Evolutionary conservation across 2,797 vertebrate genomes (phyloP), one percentile per base, ranked within the genome.

Genomic region (Gila robusta): DNA sequence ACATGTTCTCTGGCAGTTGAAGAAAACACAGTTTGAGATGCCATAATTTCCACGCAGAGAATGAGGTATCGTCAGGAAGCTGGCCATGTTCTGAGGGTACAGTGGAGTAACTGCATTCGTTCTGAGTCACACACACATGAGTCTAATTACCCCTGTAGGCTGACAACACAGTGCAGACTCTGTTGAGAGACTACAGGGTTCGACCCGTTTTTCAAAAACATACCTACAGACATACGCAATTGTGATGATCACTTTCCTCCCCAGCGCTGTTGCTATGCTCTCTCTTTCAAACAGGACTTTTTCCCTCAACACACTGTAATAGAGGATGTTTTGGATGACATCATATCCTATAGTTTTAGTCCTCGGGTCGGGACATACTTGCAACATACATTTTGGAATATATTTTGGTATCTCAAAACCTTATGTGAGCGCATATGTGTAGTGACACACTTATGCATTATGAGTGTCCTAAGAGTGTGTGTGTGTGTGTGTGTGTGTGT

Each of bases 21-120:
- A 92, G 92, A 93, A 94, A 95, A 94, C 94, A 94, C 94, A 94
- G 92, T 95, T 92, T 92, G 91, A 94, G 92, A 92, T 95, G 95
- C 93, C 95, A 96, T 82, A 94, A 95, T 96, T 96, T 94, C 92
- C 92, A 93, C 12, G 77, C 87, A 56, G 41, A 84, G 91, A 88
- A 88, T 41, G 26, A 91, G 92, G 95, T 92, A 93, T 77, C 93
- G 94, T 94, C 94, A 95, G 93, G 90, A 93, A 93, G 91, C 91
- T 90, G 90, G 92, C 85, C 91, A 86, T 92, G 88, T 88, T 92
- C 89, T 88, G 91, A 91, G 91, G 91, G 91, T 95, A 95, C 93
- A 93, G 94, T 94, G 90, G 93, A 94, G 93, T 91, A 94, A 93
- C 92, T 90, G 83, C 90, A 92, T 91, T 93, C 91, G 92, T 92